Evolutionary conservation across 2,797 vertebrate species (phyloP).

Genomic region (Smutsia temminckii): DNA sequence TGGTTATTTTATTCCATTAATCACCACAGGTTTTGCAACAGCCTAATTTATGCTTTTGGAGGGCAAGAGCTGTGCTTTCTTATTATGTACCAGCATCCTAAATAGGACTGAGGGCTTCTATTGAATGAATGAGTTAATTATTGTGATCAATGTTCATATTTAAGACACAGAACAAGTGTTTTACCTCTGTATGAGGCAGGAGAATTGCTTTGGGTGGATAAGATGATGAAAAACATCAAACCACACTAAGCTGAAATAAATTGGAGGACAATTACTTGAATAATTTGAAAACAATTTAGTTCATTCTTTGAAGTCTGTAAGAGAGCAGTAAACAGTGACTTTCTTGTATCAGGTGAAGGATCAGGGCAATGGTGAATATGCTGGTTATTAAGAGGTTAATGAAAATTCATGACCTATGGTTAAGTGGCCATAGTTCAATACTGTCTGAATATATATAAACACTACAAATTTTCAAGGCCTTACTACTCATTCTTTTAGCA

Average conservation of each 20-base stretch:
- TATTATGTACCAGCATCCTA: background rate
- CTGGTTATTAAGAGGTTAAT: constrained; percentile 45
- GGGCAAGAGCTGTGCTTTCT: background rate
- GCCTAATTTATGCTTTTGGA: background rate
- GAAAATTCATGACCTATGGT: constrained; percentile 35
- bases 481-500: background rate
- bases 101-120: background rate
- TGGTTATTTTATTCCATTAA: background rate
- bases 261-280: constrained; percentile 17
- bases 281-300: constrained; percentile 14
- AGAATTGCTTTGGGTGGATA: background rate
- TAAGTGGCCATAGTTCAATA: constrained; percentile 48
- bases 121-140: background rate
- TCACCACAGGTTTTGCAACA: background rate
- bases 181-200: background rate
- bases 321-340: background rate
- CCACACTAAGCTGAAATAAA: background rate
- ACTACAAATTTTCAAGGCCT: background rate
- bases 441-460: background rate
- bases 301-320: background rate
- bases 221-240: background rate
- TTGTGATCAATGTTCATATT: background rate
- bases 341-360: background rate
- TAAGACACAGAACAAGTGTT: background rate
- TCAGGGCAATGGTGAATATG: background rate